Evolutionary conservation across 1,140 invertebrate genomes (phyloP), one percentile per base, ranked within the genome.

Genomic region (Rhagoletis zephyria): DNA sequence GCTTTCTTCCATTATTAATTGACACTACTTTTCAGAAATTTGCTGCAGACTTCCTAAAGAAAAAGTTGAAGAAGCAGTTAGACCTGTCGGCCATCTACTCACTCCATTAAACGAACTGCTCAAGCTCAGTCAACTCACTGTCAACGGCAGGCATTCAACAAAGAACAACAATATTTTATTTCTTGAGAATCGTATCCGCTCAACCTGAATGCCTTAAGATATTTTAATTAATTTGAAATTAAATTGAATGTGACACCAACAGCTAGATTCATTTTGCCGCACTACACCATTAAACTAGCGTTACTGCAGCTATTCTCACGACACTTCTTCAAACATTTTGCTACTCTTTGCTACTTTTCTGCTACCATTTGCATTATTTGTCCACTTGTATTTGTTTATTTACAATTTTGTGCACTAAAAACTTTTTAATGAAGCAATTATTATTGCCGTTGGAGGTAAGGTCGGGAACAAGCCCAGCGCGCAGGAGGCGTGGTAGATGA

Each of bases 341-440:
- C 10, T 0, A 74, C 67, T 16, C 67, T 48, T 48, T 74, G 67
- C 51, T 85, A 30, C 51, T 45, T 85, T 85, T 85, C 40, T 19
- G 30, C 6, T 67, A 63, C 7, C 12, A 30, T 30, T 16, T 45
- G 3, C 14, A 74, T 30, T 30, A 30, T 74, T 74, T 74, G 42
- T 4, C 67, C 3, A 48, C 40, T 48, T 74, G 5, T 12, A 14
- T 74, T 74, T 74, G 67, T 74, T 74, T 74, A 74, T 74, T 74
- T 74, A 48, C 67, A 74, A 74, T 45, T 74, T 74, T 74, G 30
- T 74, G 42, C 67, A 74, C 67, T 14, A 74, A 45, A 74, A 74
- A 74, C 67, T 74, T 74, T 74, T 74, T 74, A 74, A 74, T 74
- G 67, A 74, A 74, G 67, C 67, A 74, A 74, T 74, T 74, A 74